phyloP scores from a whole-genome alignment of 1,140 invertebrate species.

The Oedothorax gibbosus region DNA sequence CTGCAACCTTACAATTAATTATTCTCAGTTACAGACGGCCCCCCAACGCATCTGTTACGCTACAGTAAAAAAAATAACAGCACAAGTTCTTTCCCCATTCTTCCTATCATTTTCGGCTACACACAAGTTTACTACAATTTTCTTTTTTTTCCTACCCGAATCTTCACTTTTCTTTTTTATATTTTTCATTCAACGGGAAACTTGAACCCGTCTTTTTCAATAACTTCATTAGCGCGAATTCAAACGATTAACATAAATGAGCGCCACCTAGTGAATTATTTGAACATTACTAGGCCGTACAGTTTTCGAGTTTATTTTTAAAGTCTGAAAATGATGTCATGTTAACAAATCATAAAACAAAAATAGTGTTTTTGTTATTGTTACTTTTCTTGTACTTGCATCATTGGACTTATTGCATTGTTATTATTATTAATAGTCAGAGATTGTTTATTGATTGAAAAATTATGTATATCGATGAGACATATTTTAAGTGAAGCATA shows the following conservation, averaged over 20 bases:
- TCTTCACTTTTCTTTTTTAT: conserved; percentile 13
- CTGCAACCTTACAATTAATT: neutral
- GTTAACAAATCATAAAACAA: no score
- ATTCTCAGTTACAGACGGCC: neutral
- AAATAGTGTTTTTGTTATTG: no score
- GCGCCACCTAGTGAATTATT: conserved; percentile 29
- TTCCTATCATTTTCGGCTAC: conserved; percentile 30
- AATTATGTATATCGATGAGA: no score
- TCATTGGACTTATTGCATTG: no score
- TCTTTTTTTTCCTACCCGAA: neutral
- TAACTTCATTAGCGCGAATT: conserved; percentile 41
- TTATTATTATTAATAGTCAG: no score
- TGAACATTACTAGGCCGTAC: no score
- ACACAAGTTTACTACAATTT: neutral
- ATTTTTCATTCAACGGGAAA: conserved; percentile 27
- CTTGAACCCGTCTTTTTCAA: conserved; percentile 28
- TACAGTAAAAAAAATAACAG: conserved; percentile 7
- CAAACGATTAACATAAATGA: conserved; percentile 30
- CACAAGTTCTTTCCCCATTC: conserved; percentile 5
- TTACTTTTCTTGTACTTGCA: no score
- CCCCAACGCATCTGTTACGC: conserved; percentile 1
- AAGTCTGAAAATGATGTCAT: no score
- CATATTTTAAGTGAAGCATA: no score
- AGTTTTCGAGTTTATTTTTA: no score
- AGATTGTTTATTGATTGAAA: no score